Evolutionary conservation across 1,140 invertebrate species (phyloP).

Genomic region (Orchesella cincta): DNA sequence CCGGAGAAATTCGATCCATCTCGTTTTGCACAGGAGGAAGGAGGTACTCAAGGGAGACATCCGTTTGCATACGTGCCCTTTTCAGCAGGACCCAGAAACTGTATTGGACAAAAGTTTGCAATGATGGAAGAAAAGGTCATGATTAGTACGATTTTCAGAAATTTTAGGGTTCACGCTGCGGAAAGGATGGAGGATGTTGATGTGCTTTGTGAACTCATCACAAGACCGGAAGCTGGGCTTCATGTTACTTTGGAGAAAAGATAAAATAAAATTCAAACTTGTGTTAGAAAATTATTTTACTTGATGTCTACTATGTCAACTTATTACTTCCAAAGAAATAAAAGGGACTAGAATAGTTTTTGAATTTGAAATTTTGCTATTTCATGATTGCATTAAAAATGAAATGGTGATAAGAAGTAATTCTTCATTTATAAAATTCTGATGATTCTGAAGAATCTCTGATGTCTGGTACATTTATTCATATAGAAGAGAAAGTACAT

Average conservation of each 20-base stretch:
- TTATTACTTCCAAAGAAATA: no score
- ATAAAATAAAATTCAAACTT: no score
- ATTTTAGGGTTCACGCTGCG: constrained; percentile 59
- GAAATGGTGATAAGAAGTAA: no score
- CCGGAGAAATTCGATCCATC: constrained; percentile 62
- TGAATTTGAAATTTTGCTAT: no score
- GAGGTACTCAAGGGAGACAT: constrained; percentile 38
- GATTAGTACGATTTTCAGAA: constrained; percentile 57
- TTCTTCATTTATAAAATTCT: no score
- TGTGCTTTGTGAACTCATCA: constrained; percentile 77
- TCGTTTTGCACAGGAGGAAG: constrained; percentile 60
- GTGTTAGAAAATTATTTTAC: no score
- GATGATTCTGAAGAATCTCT: no score
- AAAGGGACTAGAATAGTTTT: no score
- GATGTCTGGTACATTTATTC: no score
- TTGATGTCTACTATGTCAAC: no score
- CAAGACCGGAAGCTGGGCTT: constrained; percentile 64
- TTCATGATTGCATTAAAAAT: no score
- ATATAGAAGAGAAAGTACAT: no score
- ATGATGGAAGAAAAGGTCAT: constrained; percentile 63
- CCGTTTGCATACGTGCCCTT: constrained; percentile 54
- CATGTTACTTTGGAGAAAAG: constrained; percentile 15
- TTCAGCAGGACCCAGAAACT: constrained; percentile 56
- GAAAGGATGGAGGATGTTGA: constrained; percentile 70
- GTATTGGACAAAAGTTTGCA: constrained; percentile 62